These are phyloP conservation scores for Acromyrmex charruanus DNA, from an alignment of 1,140 invertebrate species.

Conservation along the genomic window DNA sequence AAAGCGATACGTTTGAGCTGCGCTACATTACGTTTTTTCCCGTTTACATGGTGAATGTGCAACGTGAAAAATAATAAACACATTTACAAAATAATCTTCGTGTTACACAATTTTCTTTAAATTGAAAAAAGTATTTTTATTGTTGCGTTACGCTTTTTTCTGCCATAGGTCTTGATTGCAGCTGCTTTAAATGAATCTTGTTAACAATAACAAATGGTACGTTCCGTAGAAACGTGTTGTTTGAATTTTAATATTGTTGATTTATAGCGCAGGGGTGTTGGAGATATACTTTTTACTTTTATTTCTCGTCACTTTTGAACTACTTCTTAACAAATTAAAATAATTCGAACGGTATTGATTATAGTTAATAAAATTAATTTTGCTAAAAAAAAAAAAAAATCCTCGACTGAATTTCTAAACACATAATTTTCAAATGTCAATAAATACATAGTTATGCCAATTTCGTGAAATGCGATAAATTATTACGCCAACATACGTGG, in stretches of 20 bases:
- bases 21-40: constrained; percentile 37
- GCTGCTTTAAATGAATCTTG: neutral
- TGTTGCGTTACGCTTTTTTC: neutral
- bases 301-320: neutral
- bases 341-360: neutral
- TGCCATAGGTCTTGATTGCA: neutral
- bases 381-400: neutral
- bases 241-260: neutral
- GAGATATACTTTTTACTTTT: neutral
- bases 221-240: neutral
- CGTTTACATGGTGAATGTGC: constrained; percentile 7
- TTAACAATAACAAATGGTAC: neutral
- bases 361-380: neutral
- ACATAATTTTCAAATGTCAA: neutral
- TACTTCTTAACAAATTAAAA: neutral
- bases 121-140: neutral
- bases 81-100: constrained; percentile 27
- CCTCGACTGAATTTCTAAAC: neutral
- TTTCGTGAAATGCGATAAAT: constrained; percentile 47
- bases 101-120: neutral
- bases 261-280: neutral
- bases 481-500: constrained; percentile 20
- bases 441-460: constrained; percentile 18
- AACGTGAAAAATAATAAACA: constrained; percentile 46
- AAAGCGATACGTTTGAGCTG: constrained; percentile 64